phyloP scores from a whole-genome alignment of 2,888 invertebrate genomes.

The Eupithecia abbreviata region DNA sequence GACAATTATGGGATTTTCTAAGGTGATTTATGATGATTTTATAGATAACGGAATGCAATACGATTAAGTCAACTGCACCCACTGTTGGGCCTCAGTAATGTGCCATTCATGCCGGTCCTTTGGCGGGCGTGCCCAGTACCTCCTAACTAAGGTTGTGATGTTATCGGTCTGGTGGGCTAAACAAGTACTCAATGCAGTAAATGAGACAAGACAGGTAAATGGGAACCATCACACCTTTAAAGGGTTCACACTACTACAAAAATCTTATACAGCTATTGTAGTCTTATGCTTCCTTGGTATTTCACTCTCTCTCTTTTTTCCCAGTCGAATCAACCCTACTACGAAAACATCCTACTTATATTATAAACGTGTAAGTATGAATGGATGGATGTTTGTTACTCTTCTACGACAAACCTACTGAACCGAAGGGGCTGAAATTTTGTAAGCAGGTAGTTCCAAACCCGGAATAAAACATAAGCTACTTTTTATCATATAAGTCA shows the following conservation, averaged over 20 bases:
- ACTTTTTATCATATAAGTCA: no score
- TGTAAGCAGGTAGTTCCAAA: no score
- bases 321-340: neutral
- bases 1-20: neutral
- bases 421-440: no score
- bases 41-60: neutral
- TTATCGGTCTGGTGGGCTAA: neutral
- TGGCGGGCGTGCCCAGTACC: neutral
- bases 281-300: neutral
- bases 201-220: neutral
- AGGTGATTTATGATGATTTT: constrained; percentile 1
- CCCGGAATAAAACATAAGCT: no score
- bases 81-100: neutral
- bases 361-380: no score
- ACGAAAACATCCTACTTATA: neutral
- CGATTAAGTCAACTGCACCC: neutral
- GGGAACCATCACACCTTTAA: neutral
- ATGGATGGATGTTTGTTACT: no score
- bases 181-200: neutral
- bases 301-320: neutral
- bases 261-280: neutral
- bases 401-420: no score
- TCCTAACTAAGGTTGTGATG: neutral
- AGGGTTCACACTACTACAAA: neutral
- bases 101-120: neutral